Conservation (phyloP, 1,140 invertebrate genomes). For the Solenopsis invicta region DNA sequence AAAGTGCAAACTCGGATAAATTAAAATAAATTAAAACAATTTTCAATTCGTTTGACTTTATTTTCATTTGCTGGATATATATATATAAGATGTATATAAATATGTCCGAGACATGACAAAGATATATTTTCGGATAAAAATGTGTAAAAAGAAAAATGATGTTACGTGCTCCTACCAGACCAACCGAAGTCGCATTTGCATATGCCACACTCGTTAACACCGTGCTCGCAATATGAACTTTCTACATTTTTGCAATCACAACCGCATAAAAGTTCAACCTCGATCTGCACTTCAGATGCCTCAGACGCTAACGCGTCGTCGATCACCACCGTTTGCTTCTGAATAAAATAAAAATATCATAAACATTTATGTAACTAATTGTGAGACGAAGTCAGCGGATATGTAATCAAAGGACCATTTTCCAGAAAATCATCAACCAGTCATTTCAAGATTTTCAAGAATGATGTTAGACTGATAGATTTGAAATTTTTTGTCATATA, state of each 20-base stretch:
- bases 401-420: too few relatives aligned
- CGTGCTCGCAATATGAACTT: constrained; percentile 69
- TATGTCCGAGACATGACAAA: too few relatives aligned
- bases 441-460: too few relatives aligned
- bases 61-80: too few relatives aligned
- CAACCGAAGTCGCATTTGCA: constrained; percentile 78
- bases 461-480: too few relatives aligned
- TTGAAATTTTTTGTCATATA: too few relatives aligned
- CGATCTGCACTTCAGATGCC: constrained; percentile 71
- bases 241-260: constrained; percentile 73
- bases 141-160: not conserved
- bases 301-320: constrained; percentile 77
- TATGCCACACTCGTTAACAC: constrained; percentile 76
- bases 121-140: not conserved
- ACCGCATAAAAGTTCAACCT: constrained; percentile 77
- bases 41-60: too few relatives aligned
- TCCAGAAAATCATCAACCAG: too few relatives aligned
- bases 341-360: not conserved
- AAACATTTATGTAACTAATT: not conserved
- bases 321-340: constrained; percentile 73
- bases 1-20: too few relatives aligned
- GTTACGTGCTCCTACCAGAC: constrained; percentile 70
- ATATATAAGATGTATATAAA: too few relatives aligned
- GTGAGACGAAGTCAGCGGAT: too few relatives aligned
- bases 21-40: too few relatives aligned